These are phyloP conservation scores for Phasianus colchicus DNA, from an alignment of 2,113 vertebrate species.

Conservation along the genomic window DNA sequence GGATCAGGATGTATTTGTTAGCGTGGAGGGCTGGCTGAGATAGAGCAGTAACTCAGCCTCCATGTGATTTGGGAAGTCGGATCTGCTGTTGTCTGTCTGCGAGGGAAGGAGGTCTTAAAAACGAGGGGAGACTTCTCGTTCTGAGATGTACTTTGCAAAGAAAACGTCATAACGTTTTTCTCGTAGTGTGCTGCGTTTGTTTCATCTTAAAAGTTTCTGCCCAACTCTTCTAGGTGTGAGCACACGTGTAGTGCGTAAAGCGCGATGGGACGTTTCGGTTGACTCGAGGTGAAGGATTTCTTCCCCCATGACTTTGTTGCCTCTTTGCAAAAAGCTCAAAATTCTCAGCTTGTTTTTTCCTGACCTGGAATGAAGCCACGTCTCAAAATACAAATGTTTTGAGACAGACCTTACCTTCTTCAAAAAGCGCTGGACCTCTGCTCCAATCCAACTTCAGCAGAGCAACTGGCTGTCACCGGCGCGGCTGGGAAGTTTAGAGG, in stretches of 20 bases:
- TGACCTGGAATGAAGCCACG: background rate
- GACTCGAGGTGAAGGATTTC: background rate
- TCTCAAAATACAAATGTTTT: background rate
- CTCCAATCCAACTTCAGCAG: background rate
- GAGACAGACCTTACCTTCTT: background rate
- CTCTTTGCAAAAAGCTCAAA: background rate
- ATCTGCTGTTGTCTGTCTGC: background rate
- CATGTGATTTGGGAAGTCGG: background rate
- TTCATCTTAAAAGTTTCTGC: background rate
- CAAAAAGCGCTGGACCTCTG: background rate
- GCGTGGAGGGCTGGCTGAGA: slow-evolving; percentile 9
- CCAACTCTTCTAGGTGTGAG: background rate
- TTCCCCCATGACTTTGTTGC: background rate
- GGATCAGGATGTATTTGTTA: slow-evolving; percentile 50
- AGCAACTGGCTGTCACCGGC: background rate
- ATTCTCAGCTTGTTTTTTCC: background rate
- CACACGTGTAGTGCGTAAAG: accelerated
- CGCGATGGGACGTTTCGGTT: background rate
- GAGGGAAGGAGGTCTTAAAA: background rate
- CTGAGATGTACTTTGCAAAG: background rate
- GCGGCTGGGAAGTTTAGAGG: background rate
- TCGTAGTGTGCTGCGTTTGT: background rate
- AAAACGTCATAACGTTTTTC: background rate
- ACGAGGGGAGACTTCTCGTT: background rate
- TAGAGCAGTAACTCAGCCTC: background rate